Base-by-base conservation (phyloP, 1,140 invertebrate species). In the Apis dorsata region DNA sequence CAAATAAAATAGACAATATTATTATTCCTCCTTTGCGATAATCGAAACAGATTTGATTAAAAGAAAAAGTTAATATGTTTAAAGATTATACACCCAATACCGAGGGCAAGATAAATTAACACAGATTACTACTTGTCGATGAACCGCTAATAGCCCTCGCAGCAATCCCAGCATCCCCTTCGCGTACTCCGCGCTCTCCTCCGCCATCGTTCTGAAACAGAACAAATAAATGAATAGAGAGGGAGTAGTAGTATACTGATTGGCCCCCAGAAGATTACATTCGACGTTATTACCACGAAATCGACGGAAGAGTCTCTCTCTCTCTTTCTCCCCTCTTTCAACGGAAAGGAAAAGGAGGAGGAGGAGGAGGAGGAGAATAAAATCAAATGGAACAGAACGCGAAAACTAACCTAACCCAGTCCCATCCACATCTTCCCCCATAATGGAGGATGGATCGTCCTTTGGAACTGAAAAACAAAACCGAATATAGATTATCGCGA, bases 401-500 rank as follows among this genome's bases (percentile, higher is more conserved):
- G n/a, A 65, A 65, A 51, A 62, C 24, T 53, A 72, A 24, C 72
- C 44, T 11, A 24, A 51, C 21, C 44, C 34, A 2, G 24, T 1
- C 21, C 34, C 11, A 5, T 44, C 10, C 17, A 53, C 60, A 2
- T 5, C 34, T 44, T 5, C 0, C n/a, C 17, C n/a, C 24, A 1
- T 3, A 19, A 17, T 1, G 28, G 51, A 63, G 15, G 63, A 74
- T 66, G 66, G 51, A 13, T n/a, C 17, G 11, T 72, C 15, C 11
- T 24, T 0, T 19, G 71, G 12, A 17, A 28, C 2, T 17, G n/a
- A 74, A 24, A 57, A 76, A 68, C 24, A 77, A 69, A 66, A 81
- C 51, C 59, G 65, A 66, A 77, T 88, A 84, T 74, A 74, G 78
- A 87, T 84, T 87, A 87, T 84, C 86, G 72, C 76, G 49, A 44